These are phyloP conservation scores for Noctilio leporinus DNA, from an alignment of 2,113 vertebrate species.

Conservation along the genomic window DNA sequence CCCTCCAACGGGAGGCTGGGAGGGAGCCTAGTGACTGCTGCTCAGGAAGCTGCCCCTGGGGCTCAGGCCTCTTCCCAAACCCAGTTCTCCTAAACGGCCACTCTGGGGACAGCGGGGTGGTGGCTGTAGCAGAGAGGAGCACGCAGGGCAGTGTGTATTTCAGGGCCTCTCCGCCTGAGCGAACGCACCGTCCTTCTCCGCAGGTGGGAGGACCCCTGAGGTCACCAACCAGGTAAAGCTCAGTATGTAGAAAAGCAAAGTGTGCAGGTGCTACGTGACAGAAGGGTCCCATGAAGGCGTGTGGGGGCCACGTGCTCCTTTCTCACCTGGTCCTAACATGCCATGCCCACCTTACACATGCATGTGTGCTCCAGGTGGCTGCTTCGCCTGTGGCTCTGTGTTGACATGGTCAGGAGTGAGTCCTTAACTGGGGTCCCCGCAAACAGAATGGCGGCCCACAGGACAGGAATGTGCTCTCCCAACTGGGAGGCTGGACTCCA, in stretches of 20 bases:
- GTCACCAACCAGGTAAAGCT: not conserved
- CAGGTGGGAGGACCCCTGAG: not conserved
- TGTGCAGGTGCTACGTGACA: not conserved
- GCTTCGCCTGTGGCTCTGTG: slow-evolving; percentile 65
- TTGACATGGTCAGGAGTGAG: slow-evolving; percentile 54
- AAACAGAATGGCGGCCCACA: fast-evolving
- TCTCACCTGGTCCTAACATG: slow-evolving; percentile 48
- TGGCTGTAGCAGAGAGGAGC: not conserved
- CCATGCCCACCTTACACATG: slow-evolving; percentile 58
- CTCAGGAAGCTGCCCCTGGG: not conserved
- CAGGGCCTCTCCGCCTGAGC: not conserved
- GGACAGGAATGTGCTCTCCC: fast-evolving
- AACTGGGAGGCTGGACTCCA: fast-evolving
- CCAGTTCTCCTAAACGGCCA: not conserved
- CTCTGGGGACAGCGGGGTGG: no score
- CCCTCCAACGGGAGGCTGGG: not conserved
- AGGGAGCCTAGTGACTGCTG: not conserved
- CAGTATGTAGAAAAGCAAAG: slow-evolving; percentile 35
- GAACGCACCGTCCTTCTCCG: not conserved
- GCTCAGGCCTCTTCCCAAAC: not conserved
- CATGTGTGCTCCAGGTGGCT: slow-evolving; percentile 55
- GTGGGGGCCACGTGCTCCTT: slow-evolving; percentile 39
- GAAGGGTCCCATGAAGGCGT: slow-evolving; percentile 6
- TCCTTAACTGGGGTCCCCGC: not conserved
- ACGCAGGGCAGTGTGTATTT: no score